Evolutionary conservation across 2,797 vertebrate genomes (phyloP).

Genomic region (Sphaeramia orbicularis): DNA sequence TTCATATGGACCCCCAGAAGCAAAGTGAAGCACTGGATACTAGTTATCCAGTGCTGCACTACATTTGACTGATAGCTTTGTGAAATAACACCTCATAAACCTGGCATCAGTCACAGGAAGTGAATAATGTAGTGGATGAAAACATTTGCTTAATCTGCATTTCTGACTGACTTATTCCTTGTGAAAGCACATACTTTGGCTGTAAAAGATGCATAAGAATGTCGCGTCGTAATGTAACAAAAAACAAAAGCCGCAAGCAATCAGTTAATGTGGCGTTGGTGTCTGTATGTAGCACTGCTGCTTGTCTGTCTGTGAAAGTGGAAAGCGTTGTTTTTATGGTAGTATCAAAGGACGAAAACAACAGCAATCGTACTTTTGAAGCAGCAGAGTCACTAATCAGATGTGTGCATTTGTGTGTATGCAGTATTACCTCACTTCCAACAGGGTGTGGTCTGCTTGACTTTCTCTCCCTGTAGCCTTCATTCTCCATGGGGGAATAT

Average conservation of each 20-base stretch:
- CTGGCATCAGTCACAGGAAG: constrained; percentile 17
- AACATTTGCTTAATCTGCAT: constrained; percentile 36
- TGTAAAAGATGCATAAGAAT: constrained; percentile 10
- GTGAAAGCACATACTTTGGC: constrained; percentile 10
- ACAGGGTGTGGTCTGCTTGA: constrained; percentile 54
- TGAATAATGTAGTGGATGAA: constrained; percentile 6
- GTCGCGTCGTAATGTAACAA: constrained; percentile 23
- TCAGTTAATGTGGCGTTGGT: constrained; percentile 45
- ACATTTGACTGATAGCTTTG: constrained; percentile 31
- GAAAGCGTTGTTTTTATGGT: constrained; percentile 8
- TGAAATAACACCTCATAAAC: constrained; percentile 36
- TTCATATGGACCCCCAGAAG: constrained; percentile 10
- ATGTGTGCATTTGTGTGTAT: constrained; percentile 24
- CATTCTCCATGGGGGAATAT: constrained; percentile 43
- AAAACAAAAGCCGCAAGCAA: constrained; percentile 26
- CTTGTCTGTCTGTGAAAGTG: constrained; percentile 11
- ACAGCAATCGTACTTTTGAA: constrained; percentile 18
- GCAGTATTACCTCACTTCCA: background rate
- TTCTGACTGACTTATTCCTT: constrained; percentile 27
- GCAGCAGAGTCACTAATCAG: constrained; percentile 38
- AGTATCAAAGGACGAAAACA: constrained; percentile 21
- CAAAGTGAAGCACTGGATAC: background rate
- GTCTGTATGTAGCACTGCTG: constrained; percentile 8
- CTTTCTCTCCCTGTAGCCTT: constrained; percentile 25
- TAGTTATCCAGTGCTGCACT: background rate